Evolutionary conservation across 1,140 invertebrate species (phyloP).

Genomic region (Paraescarpia echinospica): DNA sequence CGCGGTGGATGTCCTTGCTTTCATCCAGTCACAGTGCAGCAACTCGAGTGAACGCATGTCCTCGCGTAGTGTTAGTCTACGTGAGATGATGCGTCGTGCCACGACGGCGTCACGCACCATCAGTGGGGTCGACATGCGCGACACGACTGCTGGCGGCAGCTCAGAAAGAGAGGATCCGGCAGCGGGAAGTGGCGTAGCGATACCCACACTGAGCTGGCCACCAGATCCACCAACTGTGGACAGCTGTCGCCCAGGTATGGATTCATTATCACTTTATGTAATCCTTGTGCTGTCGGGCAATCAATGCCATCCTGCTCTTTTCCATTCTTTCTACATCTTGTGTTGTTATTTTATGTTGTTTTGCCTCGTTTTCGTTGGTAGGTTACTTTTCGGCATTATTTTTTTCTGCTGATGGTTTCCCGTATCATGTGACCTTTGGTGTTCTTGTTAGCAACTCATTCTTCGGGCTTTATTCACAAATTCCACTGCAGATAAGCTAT

Average conservation of each 20-base stretch:
- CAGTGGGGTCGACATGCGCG: constrained; percentile 46
- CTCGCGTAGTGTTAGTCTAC: constrained; percentile 60
- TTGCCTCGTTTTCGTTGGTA: too few relatives aligned
- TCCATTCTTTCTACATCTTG: too few relatives aligned
- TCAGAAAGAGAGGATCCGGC: constrained; percentile 35
- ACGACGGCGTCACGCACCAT: constrained; percentile 56
- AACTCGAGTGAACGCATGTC: constrained; percentile 1
- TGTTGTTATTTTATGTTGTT: too few relatives aligned
- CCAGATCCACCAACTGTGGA: constrained; percentile 67
- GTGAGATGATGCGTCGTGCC: constrained; percentile 72
- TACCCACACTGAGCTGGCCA: constrained; percentile 80
- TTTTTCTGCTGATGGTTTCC: too few relatives aligned
- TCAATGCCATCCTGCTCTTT: too few relatives aligned
- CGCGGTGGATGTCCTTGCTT: constrained; percentile 56
- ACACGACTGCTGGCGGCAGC: constrained; percentile 30
- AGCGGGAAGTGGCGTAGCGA: constrained; percentile 55
- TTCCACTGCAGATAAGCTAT: background rate
- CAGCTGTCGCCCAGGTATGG: background rate
- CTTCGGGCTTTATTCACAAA: background rate
- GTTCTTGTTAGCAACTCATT: background rate
- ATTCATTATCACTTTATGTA: background rate
- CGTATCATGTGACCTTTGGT: too few relatives aligned
- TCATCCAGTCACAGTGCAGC: constrained; percentile 43
- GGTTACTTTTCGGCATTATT: too few relatives aligned
- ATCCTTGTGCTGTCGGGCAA: too few relatives aligned